These are phyloP conservation scores for Limanda limanda DNA, from an alignment of 2,113 vertebrate species.

Conservation along the genomic window DNA sequence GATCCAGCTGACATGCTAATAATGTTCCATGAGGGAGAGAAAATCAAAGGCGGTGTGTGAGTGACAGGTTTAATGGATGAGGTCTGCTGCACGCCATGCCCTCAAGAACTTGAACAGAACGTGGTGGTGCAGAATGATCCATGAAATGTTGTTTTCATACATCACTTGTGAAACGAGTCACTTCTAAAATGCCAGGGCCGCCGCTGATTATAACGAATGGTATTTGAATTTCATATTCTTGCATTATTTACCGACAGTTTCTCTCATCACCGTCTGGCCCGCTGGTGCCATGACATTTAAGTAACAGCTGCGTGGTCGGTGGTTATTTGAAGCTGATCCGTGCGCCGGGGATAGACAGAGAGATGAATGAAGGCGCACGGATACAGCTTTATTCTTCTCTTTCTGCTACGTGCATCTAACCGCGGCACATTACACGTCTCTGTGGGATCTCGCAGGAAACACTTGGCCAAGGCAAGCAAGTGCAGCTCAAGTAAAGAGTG, in stretches of 20 bases:
- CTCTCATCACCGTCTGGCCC: conserved; percentile 65
- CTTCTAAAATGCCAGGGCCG: not conserved
- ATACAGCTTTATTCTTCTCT: conserved; percentile 33
- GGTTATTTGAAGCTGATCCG: conserved; percentile 55
- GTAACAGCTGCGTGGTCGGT: conserved; percentile 51
- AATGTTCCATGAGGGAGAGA: not conserved
- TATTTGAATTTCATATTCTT: not conserved
- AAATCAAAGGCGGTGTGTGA: conserved; percentile 26
- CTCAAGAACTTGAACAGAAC: not conserved
- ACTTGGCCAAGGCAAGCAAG: too few relatives aligned
- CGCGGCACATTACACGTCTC: not conserved
- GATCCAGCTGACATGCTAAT: not conserved
- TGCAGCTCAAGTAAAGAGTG: too few relatives aligned
- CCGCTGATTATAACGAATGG: not conserved
- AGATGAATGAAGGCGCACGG: conserved; percentile 51
- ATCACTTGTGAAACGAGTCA: not conserved
- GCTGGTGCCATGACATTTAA: conserved; percentile 69
- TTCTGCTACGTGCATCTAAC: conserved; percentile 16
- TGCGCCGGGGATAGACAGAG: conserved; percentile 36
- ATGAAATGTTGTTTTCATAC: not conserved
- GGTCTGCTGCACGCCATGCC: not conserved
- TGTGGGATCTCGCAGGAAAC: too few relatives aligned
- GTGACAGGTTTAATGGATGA: conserved; percentile 18
- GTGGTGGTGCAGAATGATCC: not conserved
- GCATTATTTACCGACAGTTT: conserved; percentile 63